Base-by-base conservation (phyloP, 1,140 invertebrate genomes). In the Littorina saxatilis region DNA sequence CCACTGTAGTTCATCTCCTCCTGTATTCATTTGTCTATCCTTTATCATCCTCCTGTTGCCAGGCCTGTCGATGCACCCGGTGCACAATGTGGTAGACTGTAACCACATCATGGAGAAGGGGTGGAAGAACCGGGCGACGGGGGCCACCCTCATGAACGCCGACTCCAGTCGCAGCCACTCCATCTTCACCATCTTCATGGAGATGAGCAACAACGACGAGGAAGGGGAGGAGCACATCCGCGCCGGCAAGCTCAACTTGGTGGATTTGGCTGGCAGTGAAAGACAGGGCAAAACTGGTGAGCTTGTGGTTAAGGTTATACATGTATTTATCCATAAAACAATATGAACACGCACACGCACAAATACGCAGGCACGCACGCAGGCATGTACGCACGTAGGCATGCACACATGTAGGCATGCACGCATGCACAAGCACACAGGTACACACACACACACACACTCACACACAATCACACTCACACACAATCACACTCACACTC, bases 181-280 rank as follows among this genome's bases (percentile, higher is more conserved):
- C n/a, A 98, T 99, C 79, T 97, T 99, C 89, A 97, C 96, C 0
- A 95, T 99, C 77, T 95, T 95, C 66, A 92, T 98, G 20, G 97
- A 99, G 91, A 96, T 96, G 93, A 95, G 96, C 88, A 91, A 91
- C 27, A 90, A 90, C n/a, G 87, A 92, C 80, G 90, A 91, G 5
- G 88, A 87, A 13, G 91, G 91, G 11, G 95, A 95, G 70, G 93
- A 93, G 79, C 93, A 92, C 89, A 95, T 96, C 73, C 91, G 94
- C 68, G 91, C 89, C 0, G 77, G 93, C 74, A 92, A 92, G 84
- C 83, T 92, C 15, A 93, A 97, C 93, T 93, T 98, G 17, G 96
- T 98, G 29, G 96, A 97, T 94, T 93, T 98, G 82, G 96, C 96
- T 47, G 96, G 95, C 88, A 94, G 93, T 91, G 86, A 91, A 79